Evolutionary conservation across 2,888 invertebrate genomes (phyloP), one percentile per base, ranked within the genome.

Genomic region (Netelia fuscicornis): DNA sequence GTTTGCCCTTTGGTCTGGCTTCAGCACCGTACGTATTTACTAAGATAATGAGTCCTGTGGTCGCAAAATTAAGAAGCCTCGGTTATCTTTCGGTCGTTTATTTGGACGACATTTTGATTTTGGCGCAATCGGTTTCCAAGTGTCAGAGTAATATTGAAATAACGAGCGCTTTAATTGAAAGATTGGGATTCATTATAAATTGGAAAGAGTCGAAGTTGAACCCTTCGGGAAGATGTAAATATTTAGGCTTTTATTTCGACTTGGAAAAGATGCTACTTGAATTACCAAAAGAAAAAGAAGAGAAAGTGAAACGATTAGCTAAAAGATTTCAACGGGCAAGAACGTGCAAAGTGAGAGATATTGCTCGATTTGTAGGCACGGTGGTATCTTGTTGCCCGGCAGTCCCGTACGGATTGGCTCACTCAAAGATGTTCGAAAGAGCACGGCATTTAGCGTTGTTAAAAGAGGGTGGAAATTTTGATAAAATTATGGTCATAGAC

Each of bases 1-100:
- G 86, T 54, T 17, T 89, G 11, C 89, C 89, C 0, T 90, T 90
- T 75, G 89, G 89, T 3, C 68, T 90, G 1, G 86, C 81, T 62
- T 81, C 86, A 13, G 89, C 89, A 8, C 89, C 90, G 8, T 90
- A 80, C 65, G 70, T 87, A 5, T 90, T 90, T 52, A 88, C 90
- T 8, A 90, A 90, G 83, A 48, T 90, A 17, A 62, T 89, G 54
- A 85, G 85, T 60, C 85, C 81, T 13, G 20, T 87, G 1, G 56
- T 81, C 2, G 65, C 65, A 1, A 17, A 13, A 42, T 68, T 86
- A 17, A 67, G 81, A n/a, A 71, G n/a, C 1, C n/a, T 11, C 13
- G 83, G 81, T 0, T 30, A 64, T n/a, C 25, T 13, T 9, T 83
- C 70, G 0, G 79, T 81, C 9, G 44, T 84, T 37, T 86, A 84